Evolutionary conservation across 2,797 vertebrate genomes (phyloP).

Genomic region (Clarias laeviceps): DNA sequence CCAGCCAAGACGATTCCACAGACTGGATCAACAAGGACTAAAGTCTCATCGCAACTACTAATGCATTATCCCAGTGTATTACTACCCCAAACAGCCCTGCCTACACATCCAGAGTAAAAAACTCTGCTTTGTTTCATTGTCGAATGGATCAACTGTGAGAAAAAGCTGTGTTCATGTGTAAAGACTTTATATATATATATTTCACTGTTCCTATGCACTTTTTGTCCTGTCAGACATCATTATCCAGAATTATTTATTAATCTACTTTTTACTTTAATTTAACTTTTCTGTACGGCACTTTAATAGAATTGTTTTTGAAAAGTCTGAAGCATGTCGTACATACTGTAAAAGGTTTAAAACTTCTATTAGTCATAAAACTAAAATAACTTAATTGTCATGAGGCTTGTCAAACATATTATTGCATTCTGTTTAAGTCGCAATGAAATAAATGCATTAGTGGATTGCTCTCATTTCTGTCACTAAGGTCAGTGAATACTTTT

Average conservation of each 20-base stretch:
- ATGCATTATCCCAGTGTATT: neutral
- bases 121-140: neutral
- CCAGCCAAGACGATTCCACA: conserved; percentile 77
- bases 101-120: neutral
- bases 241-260: conserved; percentile 32
- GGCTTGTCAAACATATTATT: neutral
- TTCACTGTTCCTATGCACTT: conserved; percentile 1
- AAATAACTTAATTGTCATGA: neutral
- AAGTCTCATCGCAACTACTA: conserved; percentile 44
- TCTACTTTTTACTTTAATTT: neutral
- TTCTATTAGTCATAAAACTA: neutral
- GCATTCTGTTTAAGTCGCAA: neutral
- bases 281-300: conserved; percentile 19
- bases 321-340: neutral
- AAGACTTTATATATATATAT: neutral
- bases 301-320: neutral
- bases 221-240: conserved; percentile 3
- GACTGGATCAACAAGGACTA: conserved; percentile 90
- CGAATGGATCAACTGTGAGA: neutral
- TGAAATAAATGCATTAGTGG: neutral
- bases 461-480: neutral
- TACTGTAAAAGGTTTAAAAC: neutral
- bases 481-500: neutral
- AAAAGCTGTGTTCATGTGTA: neutral
- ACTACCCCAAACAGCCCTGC: neutral